Conservation (phyloP, 2,888 invertebrate species). For the Sclerodermus sp. region DNA sequence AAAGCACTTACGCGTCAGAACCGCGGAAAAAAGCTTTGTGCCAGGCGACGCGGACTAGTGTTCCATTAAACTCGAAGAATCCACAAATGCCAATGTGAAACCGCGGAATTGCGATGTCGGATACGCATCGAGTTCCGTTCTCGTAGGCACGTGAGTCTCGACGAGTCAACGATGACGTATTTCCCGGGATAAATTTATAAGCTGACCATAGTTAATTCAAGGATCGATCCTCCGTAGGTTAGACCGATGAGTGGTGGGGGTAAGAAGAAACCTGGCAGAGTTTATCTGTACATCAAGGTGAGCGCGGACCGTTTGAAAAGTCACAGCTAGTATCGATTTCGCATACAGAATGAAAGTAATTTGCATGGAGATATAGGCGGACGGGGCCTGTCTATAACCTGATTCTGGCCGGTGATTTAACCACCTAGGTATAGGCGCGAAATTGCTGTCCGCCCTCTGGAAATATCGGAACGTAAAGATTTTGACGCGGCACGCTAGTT, state of each 20-base stretch:
- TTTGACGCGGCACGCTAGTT: too few species aligned
- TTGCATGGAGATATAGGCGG: conserved; percentile 25
- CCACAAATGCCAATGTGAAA: too few species aligned
- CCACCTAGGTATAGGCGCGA: too few species aligned
- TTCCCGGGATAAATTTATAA: neutral
- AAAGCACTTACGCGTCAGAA: conserved; percentile 27
- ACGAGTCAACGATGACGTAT: neutral
- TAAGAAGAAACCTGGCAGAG: too few species aligned
- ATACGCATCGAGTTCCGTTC: too few species aligned
- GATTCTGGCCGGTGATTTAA: conserved; percentile 17
- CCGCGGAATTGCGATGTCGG: too few species aligned
- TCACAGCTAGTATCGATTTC: conserved; percentile 25
- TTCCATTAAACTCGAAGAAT: neutral
- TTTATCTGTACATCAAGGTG: conserved; percentile 4
- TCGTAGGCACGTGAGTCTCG: too few species aligned
- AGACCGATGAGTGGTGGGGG: too few species aligned
- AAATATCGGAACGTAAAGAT: too few species aligned
- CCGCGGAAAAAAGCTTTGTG: neutral
- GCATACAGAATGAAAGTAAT: conserved; percentile 29
- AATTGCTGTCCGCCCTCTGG: too few species aligned
- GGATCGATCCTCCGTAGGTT: neutral
- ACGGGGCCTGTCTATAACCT: conserved; percentile 12
- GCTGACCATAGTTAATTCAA: neutral
- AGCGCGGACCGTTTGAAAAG: conserved; percentile 18
- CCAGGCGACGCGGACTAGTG: too few species aligned